These are phyloP conservation scores for Acromyrmex echinatior DNA, from an alignment of 1,140 invertebrate genomes.

Conservation along the genomic window DNA sequence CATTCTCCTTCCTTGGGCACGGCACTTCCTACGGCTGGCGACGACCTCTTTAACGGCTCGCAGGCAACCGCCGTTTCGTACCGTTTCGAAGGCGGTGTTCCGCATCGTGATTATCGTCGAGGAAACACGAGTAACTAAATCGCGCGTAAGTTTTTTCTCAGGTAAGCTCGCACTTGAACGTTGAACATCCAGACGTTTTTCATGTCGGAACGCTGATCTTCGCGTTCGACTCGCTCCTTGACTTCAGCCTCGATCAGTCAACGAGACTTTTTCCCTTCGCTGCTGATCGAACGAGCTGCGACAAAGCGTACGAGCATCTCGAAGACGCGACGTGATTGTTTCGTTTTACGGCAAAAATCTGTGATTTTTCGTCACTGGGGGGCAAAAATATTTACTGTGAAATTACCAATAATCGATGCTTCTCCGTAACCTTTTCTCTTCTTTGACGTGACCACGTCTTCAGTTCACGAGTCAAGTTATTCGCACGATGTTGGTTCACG, in stretches of 20 bases:
- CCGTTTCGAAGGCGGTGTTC: slow-evolving; percentile 60
- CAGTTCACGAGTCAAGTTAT: background rate
- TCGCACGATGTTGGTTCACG: no score
- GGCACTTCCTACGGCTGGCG: slow-evolving; percentile 1
- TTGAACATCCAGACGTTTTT: slow-evolving; percentile 33
- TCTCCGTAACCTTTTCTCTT: background rate
- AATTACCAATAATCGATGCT: slow-evolving; percentile 36
- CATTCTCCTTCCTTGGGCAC: slow-evolving; percentile 27
- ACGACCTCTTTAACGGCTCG: slow-evolving; percentile 50
- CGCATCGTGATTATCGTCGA: slow-evolving; percentile 59
- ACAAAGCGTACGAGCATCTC: background rate
- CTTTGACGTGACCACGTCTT: background rate
- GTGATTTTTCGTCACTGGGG: background rate
- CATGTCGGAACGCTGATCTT: background rate
- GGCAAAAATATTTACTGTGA: slow-evolving; percentile 18
- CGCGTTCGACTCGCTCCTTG: slow-evolving; percentile 11
- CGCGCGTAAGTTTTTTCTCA: slow-evolving; percentile 48
- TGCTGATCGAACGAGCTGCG: background rate
- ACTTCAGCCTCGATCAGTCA: slow-evolving; percentile 9
- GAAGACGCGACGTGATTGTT: background rate
- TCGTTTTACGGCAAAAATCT: background rate
- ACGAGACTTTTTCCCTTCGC: background rate
- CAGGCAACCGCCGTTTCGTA: slow-evolving; percentile 55
- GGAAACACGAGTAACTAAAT: slow-evolving; percentile 62
- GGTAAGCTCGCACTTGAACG: slow-evolving; percentile 27